Conservation (phyloP, 2,888 invertebrate species). For the Protodeltote pygarga region DNA sequence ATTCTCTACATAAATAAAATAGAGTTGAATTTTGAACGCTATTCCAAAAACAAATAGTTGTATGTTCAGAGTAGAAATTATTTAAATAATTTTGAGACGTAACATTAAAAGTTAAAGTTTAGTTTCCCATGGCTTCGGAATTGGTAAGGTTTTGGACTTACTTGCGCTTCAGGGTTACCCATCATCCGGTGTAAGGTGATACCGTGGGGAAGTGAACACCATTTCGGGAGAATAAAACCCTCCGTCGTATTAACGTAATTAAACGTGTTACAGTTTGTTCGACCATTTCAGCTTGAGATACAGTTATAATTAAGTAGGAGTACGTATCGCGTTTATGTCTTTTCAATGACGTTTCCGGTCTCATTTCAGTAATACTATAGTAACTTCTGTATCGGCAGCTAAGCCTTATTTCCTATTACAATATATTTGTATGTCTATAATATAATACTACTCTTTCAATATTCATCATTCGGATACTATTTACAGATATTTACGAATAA, state of each 20-base stretch:
- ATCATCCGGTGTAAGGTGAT: constrained; percentile 81
- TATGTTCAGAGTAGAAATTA: constrained; percentile 37
- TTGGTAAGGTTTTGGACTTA: constrained; percentile 52
- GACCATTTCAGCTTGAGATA: constrained; percentile 18
- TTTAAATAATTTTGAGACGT: constrained; percentile 47
- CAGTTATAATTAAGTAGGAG: constrained; percentile 28
- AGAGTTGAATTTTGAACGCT: constrained; percentile 44
- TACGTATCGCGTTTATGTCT: constrained; percentile 65
- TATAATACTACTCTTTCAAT: constrained; percentile 4
- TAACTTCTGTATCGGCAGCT: constrained; percentile 5
- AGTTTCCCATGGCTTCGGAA: constrained; percentile 27
- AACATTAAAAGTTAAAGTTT: constrained; percentile 33
- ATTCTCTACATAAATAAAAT: constrained; percentile 36
- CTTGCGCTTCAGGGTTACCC: constrained; percentile 71
- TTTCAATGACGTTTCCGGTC: constrained; percentile 60
- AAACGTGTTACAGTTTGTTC: constrained; percentile 30
- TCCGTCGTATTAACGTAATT: constrained; percentile 54
- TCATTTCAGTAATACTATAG: constrained; percentile 14
- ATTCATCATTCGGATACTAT: constrained; percentile 2
- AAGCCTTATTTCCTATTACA: constrained; percentile 6
- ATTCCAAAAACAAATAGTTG: constrained; percentile 40
- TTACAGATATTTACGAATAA: constrained; percentile 16
- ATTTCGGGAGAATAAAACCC: constrained; percentile 64
- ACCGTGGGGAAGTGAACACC: constrained; percentile 79
- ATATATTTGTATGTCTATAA: not conserved